Conservation (phyloP, 2,797 vertebrate species). For the Betta splendens region DNA sequence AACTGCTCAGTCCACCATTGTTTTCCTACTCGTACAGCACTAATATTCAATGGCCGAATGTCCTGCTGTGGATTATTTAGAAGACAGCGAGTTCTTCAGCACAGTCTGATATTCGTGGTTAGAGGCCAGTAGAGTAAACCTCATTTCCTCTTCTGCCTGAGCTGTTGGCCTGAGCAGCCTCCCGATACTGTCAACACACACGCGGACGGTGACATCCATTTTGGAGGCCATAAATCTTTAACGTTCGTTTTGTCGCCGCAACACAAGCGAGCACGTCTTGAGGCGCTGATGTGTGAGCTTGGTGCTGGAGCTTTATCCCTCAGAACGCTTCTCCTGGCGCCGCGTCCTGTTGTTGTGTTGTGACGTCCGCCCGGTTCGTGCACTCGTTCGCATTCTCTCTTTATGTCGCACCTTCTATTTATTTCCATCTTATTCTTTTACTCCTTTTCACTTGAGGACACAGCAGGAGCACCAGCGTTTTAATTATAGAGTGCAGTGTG, state of each 20-base stretch:
- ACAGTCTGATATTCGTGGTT: too few relatives aligned
- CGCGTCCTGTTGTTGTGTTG: conserved; percentile 29
- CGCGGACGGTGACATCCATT: conserved; percentile 37
- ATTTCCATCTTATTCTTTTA: conserved; percentile 7
- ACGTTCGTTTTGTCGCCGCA: conserved; percentile 32
- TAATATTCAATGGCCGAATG: too few relatives aligned
- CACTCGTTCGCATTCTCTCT: conserved; percentile 29
- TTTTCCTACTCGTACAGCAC: too few relatives aligned
- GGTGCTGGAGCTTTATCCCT: conserved; percentile 17
- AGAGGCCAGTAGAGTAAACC: conserved; percentile 25
- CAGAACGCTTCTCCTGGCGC: conserved; percentile 34
- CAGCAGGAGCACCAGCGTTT: conserved; percentile 36
- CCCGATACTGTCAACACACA: conserved; percentile 28
- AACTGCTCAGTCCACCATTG: too few relatives aligned
- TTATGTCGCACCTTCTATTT: conserved; percentile 31
- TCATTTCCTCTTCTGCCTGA: conserved; percentile 4
- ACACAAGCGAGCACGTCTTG: conserved; percentile 37
- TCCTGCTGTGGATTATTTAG: too few relatives aligned
- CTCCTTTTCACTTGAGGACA: conserved; percentile 22
- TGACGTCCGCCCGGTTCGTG: conserved; percentile 25
- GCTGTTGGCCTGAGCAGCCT: conserved; percentile 9
- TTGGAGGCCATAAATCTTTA: conserved; percentile 40
- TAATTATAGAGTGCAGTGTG: conserved; percentile 64
- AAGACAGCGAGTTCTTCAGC: too few relatives aligned
- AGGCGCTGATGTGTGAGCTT: conserved; percentile 32